A percentile compares a stretch with the other conserved stretches of the same genome.
phyloP scores from a whole-genome alignment of 2,888 invertebrate genomes.

The Hemithea aestivaria region DNA sequence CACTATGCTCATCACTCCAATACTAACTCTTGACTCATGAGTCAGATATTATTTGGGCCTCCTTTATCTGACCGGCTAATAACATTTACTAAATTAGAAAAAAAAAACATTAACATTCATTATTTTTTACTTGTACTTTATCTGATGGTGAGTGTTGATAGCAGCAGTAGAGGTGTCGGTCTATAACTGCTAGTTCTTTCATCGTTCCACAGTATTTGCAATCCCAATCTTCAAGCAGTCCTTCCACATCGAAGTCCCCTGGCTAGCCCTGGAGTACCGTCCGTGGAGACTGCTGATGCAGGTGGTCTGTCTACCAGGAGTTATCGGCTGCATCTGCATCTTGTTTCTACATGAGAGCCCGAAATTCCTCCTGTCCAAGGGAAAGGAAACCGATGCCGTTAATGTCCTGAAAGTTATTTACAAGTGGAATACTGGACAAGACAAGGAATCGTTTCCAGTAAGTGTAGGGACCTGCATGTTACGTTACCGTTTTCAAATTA shows the following conservation, averaged over 20 bases:
- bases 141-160: too few species aligned
- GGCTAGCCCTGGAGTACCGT: slow-evolving; percentile 74
- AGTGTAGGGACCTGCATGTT: slow-evolving; percentile 31
- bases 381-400: slow-evolving; percentile 77
- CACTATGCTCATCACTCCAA: too few species aligned
- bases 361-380: slow-evolving; percentile 83
- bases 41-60: too few species aligned
- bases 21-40: too few species aligned
- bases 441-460: slow-evolving; percentile 40
- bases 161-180: too few species aligned
- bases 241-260: slow-evolving; percentile 51
- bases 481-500: too few species aligned
- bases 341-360: slow-evolving; percentile 85
- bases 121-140: too few species aligned
- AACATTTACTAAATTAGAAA: too few species aligned
- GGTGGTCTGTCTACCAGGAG: slow-evolving; percentile 80
- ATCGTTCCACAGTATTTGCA: slow-evolving; percentile 46
- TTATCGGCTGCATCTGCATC: slow-evolving; percentile 77
- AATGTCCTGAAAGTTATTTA: slow-evolving; percentile 45
- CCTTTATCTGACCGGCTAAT: too few species aligned
- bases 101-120: too few species aligned
- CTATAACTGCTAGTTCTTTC: too few species aligned
- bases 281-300: slow-evolving; percentile 87
- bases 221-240: slow-evolving; percentile 47
- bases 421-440: slow-evolving; percentile 40